A percentile compares a stretch with the other conserved stretches of the same genome.
These are phyloP conservation scores for Sitodiplosis mosellana DNA, from an alignment of 1,140 invertebrate species.

Conservation along the genomic window DNA sequence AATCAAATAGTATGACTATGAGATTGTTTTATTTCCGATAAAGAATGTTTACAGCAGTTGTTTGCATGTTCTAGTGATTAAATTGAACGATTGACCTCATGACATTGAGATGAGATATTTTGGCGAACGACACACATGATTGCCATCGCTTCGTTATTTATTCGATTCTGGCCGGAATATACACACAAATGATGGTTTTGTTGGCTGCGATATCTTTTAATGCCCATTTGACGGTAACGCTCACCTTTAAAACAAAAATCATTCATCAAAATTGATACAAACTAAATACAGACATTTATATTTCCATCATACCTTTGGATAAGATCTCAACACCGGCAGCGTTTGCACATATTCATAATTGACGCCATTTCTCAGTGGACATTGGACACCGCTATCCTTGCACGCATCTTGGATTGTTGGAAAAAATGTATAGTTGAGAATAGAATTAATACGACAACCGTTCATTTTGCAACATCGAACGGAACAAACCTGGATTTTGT, in stretches of 20 bases:
- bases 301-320: conserved; percentile 34
- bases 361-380: conserved; percentile 38
- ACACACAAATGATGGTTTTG: conserved; percentile 39
- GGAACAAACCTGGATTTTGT: conserved; percentile 37
- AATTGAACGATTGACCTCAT: no score
- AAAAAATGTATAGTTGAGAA: no score
- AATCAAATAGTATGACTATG: no score
- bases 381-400: conserved; percentile 37
- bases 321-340: conserved; percentile 37
- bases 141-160: conserved; percentile 10
- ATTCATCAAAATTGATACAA: conserved; percentile 2
- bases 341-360: conserved; percentile 36
- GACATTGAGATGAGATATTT: no score
- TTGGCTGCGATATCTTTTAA: conserved; percentile 35
- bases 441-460: no score
- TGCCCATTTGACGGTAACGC: conserved; percentile 51
- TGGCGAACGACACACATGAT: no score
- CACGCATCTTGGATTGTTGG: no score
- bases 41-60: no score
- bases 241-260: conserved; percentile 27
- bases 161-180: conserved; percentile 41
- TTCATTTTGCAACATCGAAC: no score
- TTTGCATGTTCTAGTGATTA: no score
- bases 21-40: no score
- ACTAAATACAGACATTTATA: neutral